Conservation (phyloP, 2,113 vertebrate genomes). For the Dasyurus viverrinus region DNA sequence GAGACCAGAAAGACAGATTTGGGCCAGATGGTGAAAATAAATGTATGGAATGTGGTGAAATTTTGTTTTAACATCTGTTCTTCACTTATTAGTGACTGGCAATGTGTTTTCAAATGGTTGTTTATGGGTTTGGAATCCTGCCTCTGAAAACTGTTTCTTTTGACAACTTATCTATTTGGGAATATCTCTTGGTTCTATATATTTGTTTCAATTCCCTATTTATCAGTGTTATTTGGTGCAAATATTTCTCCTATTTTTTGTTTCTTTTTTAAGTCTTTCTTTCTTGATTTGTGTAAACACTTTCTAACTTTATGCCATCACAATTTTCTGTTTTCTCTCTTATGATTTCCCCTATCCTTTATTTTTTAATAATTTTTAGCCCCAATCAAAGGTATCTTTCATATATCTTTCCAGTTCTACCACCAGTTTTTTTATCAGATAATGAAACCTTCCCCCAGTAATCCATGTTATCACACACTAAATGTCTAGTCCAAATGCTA, state of each 20-base stretch:
- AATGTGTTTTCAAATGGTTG: not conserved
- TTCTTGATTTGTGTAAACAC: not conserved
- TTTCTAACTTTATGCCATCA: not conserved
- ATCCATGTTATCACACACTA: not conserved
- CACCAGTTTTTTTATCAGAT: not conserved
- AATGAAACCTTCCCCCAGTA: not conserved
- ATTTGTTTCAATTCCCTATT: not conserved
- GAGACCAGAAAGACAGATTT: no score
- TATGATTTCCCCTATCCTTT: not conserved
- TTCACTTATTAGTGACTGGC: not conserved
- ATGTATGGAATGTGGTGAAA: no score
- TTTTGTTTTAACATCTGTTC: no score
- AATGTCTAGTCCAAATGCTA: not conserved
- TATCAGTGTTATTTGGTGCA: not conserved
- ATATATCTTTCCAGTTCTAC: not conserved
- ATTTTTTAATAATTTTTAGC: not conserved
- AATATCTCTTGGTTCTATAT: not conserved
- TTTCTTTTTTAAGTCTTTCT: not conserved
- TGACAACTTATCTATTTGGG: not conserved
- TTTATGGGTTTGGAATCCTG: not conserved
- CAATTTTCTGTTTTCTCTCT: not conserved
- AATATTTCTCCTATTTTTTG: not conserved
- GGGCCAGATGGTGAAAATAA: no score
- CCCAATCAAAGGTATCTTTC: not conserved
- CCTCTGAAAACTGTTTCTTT: not conserved